Percentiles rank a stretch among this genome's conserved stretches.
phyloP scores from a whole-genome alignment of 2,888 invertebrate species.

The Empis stercorea region DNA sequence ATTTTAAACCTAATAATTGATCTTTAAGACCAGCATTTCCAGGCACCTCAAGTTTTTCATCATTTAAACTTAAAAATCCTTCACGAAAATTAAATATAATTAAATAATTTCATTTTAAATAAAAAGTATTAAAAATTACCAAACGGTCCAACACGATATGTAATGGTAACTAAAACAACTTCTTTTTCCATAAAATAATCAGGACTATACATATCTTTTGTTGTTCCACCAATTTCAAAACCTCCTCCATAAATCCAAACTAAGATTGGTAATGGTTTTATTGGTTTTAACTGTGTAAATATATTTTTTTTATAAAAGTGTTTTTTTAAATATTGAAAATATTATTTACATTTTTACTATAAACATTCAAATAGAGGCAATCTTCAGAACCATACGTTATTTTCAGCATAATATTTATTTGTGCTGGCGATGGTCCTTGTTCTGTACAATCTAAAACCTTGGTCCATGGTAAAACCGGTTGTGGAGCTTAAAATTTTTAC shows the following conservation, averaged over 20 bases:
- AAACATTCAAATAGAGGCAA: conserved; percentile 42
- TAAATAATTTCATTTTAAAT: neutral
- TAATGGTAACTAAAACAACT: conserved; percentile 37
- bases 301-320: neutral
- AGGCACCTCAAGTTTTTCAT: conserved; percentile 36
- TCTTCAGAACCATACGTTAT: conserved; percentile 39
- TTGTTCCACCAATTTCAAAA: conserved; percentile 37
- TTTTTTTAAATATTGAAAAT: neutral
- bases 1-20: conserved; percentile 39
- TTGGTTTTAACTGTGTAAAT: conserved; percentile 20
- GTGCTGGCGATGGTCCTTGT: conserved; percentile 28
- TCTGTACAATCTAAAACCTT: conserved; percentile 33
- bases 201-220: conserved; percentile 34
- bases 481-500: conserved; percentile 31
- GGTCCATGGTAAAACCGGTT: conserved; percentile 33
- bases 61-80: conserved; percentile 39
- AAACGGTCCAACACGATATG: conserved; percentile 39
- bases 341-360: conserved; percentile 27
- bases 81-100: neutral
- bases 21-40: conserved; percentile 44
- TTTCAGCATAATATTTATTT: conserved; percentile 26
- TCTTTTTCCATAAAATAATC: conserved; percentile 38
- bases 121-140: conserved; percentile 17
- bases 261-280: conserved; percentile 31
- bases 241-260: conserved; percentile 42